Evolutionary conservation across 2,797 vertebrate genomes (phyloP), one percentile per base, ranked within the genome.

Genomic region (Periparus ater): DNA sequence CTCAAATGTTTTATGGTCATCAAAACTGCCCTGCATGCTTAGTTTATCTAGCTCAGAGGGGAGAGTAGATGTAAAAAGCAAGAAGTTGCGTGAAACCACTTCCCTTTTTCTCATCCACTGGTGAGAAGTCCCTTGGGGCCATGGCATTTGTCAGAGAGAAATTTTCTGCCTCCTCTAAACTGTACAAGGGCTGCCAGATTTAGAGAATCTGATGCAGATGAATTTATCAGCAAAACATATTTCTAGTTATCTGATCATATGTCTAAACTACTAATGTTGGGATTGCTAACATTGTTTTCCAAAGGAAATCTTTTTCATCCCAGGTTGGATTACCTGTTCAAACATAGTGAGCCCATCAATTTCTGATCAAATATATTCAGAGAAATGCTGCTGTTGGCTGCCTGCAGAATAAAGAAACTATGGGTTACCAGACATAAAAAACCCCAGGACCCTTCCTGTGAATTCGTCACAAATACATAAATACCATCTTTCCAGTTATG

Each of bases 281-380:
- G 26, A 66, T 76, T 72, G 44, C 36, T 81, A 81, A 47, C 6
- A 8, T 38, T 44, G 10, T 79, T 55, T 88, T 78, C 36, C 54
- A 86, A 68, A 75, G 16, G 45, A 77, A 91, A 60, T n/a, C 3
- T 19, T 71, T 77, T 84, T 60, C 25, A 55, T 50, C 22, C 20
- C 27, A 48, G 10, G 22, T 14, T 66, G 27, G 36, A 91, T 97
- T 98, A 98, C 98, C 98, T 98, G 94, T 98, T 97, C 77, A 98
- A 95, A 90, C 97, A 98, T 7, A 98, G 92, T 0, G 97, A 97
- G 55, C 97, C 96, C 84, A 98, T 79, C 90, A 98, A 16, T 84
- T 95, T 97, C 74, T 97, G 96, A 91, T 98, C 96, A 96, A 98
- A 92, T 92, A 98, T 91, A 68, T 94, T 97, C 89, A 98, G 87